Base-by-base conservation (phyloP, 2,113 vertebrate species). In the Tiliqua scincoides region DNA sequence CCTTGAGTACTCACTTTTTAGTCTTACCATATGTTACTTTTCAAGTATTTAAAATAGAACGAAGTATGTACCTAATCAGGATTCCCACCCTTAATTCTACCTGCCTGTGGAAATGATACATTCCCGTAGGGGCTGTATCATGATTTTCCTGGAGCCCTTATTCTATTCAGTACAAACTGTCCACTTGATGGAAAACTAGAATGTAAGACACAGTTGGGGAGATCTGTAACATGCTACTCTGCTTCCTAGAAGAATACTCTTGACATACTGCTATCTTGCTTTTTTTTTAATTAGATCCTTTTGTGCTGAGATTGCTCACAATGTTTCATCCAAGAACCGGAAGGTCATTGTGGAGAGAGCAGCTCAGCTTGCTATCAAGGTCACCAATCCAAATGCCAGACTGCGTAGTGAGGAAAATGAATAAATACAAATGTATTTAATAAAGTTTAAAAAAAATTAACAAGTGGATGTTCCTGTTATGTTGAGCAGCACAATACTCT, bases 341-440 rank as follows among this genome's bases (percentile, higher is more conserved):
- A 99, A 99, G 95, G 62, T 98, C 62, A 99, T 99, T 0, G 99
- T 99, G 93, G 99, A 99, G 94, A 96, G 99, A 88, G 99, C 99
- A 0, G 99, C 99, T n/a, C 99, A 99, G 95, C 96, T 99, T 37
- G 99, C 99, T 90, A 98, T 99, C 96, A 99, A 99, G 95, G 95
- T 99, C 95, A 99, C 99, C 88, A 99, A 99, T 80, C 98, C 99
- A 94, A 99, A 99, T 0, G 99, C 99, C 96, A 97, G 99, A 83
- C 97, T 99, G 94, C 98, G 99, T 96, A 99, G 99, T 0, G 99
- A 99, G 94, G 99, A 99, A 95, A 99, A 99, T 0, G 99, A 99
- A 88, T 99, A 97, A 96, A 95, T 61, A 72, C 76, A 3, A 30
- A 0, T 91, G 90, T 94, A 93, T 95, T 96, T 90, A 97, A 97